Conservation (phyloP, 2,888 invertebrate genomes). For the Ornithoptera priamus region DNA sequence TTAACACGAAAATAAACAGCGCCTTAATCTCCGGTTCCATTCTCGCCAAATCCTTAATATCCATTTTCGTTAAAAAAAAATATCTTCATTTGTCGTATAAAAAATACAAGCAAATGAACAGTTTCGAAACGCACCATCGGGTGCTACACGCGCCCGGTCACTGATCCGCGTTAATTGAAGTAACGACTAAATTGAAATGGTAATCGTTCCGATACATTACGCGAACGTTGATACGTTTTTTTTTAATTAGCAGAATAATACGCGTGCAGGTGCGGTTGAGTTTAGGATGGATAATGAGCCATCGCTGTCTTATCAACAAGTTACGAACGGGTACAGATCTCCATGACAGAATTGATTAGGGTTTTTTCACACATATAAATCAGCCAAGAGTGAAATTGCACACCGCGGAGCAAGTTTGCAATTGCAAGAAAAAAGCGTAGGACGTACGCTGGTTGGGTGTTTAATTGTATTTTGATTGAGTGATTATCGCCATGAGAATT, state of each 20-base stretch:
- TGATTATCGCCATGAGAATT: constrained; percentile 26
- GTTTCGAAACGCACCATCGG: neutral
- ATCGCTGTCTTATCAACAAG: neutral
- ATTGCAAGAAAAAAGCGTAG: constrained; percentile 15
- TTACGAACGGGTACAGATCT: neutral
- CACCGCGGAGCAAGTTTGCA: neutral
- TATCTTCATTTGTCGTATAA: no score
- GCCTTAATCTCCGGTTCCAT: no score
- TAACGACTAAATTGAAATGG: constrained; percentile 10
- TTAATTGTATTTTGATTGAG: constrained; percentile 30
- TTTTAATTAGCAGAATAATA: constrained; percentile 12
- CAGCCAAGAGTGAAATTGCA: neutral
- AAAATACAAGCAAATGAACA: neutral
- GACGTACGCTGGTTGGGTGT: constrained; percentile 15
- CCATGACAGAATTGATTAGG: neutral
- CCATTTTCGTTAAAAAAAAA: neutral
- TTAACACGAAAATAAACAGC: no score
- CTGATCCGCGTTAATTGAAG: constrained; percentile 14
- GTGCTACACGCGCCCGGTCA: neutral
- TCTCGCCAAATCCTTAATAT: no score
- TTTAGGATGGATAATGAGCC: constrained; percentile 4
- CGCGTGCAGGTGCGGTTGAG: neutral
- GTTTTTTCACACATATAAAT: neutral
- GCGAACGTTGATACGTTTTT: neutral
- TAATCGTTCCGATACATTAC: constrained; percentile 19